Percentiles rank a stretch among this genome's conserved stretches.
Evolutionary conservation across 2,888 invertebrate genomes (phyloP).

Genomic region (Eupithecia centaureata): DNA sequence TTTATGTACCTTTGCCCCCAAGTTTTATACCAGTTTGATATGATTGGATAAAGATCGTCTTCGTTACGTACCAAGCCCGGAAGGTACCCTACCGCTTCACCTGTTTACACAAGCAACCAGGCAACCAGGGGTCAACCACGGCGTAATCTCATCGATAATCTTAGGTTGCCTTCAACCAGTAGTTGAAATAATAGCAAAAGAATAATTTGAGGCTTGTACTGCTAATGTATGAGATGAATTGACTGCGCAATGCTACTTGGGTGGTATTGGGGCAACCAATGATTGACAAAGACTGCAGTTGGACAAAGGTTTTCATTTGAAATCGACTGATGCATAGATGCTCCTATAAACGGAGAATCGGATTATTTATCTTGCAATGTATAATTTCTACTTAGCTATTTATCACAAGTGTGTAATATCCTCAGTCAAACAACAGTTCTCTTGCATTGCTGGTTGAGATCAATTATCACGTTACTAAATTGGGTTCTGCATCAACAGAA

Average conservation of each 20-base stretch:
- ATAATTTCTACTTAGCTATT: too few relatives aligned
- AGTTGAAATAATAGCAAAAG: slow-evolving; percentile 26
- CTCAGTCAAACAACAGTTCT: too few relatives aligned
- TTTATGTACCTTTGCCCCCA: neutral
- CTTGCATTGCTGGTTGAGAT: neutral
- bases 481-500: neutral
- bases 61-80: slow-evolving; percentile 5
- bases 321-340: neutral
- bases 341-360: neutral
- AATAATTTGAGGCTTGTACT: slow-evolving; percentile 24
- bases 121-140: slow-evolving; percentile 21
- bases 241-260: slow-evolving; percentile 25
- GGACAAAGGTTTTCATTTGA: neutral
- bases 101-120: slow-evolving; percentile 27
- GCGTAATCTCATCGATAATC: slow-evolving; percentile 27
- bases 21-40: neutral
- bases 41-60: slow-evolving; percentile 7
- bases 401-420: too few relatives aligned
- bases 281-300: neutral
- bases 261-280: slow-evolving; percentile 21
- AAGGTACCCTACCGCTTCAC: slow-evolving; percentile 13
- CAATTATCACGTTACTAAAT: neutral
- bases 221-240: slow-evolving; percentile 23
- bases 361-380: too few relatives aligned
- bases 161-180: slow-evolving; percentile 14